Conservation (phyloP, 2,888 invertebrate species). For the Dicranocentrus wangi region DNA sequence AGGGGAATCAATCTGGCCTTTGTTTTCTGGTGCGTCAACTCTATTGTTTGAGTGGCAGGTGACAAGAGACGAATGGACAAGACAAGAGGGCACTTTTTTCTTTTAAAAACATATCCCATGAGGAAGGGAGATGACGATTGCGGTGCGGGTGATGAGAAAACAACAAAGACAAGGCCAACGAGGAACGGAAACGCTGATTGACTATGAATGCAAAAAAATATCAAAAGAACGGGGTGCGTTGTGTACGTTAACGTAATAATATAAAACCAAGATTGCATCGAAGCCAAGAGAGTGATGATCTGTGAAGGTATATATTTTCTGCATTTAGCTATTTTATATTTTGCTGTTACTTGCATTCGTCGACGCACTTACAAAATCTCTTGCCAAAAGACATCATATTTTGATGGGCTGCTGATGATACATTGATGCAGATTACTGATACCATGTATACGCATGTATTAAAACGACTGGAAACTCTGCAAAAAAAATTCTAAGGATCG, state of each 20-base stretch:
- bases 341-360: no score
- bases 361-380: no score
- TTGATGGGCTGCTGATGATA: no score
- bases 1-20: neutral
- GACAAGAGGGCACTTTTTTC: constrained; percentile 14
- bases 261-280: no score
- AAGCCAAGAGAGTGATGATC: no score
- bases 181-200: constrained; percentile 4
- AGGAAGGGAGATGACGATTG: neutral
- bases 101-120: neutral
- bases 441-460: no score
- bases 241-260: neutral
- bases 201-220: neutral
- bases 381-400: no score
- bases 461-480: no score
- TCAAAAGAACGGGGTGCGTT: neutral
- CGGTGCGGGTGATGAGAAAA: neutral
- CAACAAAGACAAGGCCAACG: constrained; percentile 1
- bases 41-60: constrained; percentile 7
- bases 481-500: no score
- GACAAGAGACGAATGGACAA: constrained; percentile 7
- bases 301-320: no score
- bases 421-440: no score
- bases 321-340: no score
- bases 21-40: neutral